phyloP scores from a whole-genome alignment of 2,888 invertebrate genomes.

The Anticlea derivata region DNA sequence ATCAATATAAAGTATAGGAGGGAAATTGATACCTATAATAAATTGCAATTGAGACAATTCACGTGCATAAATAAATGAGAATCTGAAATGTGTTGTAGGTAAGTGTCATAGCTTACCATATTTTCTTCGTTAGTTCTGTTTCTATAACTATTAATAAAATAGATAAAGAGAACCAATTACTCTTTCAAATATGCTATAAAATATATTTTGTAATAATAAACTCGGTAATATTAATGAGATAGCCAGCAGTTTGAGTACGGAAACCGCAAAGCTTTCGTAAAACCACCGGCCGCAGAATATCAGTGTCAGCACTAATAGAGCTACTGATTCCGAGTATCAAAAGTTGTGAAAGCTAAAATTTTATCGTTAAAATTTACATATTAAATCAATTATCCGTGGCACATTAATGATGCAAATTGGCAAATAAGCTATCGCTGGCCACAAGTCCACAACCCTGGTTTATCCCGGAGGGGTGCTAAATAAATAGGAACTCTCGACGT shows the following conservation, averaged over 20 bases:
- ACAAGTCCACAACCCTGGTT: slow-evolving; percentile 52
- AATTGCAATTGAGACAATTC: too few species aligned
- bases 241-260: slow-evolving; percentile 21
- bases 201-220: too few species aligned
- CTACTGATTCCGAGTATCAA: slow-evolving; percentile 30
- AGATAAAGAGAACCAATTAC: too few species aligned
- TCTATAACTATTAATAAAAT: too few species aligned
- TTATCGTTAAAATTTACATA: slow-evolving; percentile 64
- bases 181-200: too few species aligned
- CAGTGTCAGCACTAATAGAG: slow-evolving; percentile 34
- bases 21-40: too few species aligned
- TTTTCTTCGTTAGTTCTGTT: too few species aligned
- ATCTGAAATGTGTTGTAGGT: too few species aligned
- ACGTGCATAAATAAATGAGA: too few species aligned
- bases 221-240: slow-evolving; percentile 6
- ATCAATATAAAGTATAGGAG: too few species aligned
- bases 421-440: slow-evolving; percentile 70
- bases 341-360: slow-evolving; percentile 43
- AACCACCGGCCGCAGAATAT: slow-evolving; percentile 30
- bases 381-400: slow-evolving; percentile 68
- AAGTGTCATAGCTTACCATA: too few species aligned
- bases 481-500: slow-evolving; percentile 58
- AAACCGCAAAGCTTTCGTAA: slow-evolving; percentile 32
- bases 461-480: slow-evolving; percentile 62
- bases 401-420: slow-evolving; percentile 78